phyloP scores from a whole-genome alignment of 1,140 invertebrate genomes.

The Thaumetopoea pityocampa region DNA sequence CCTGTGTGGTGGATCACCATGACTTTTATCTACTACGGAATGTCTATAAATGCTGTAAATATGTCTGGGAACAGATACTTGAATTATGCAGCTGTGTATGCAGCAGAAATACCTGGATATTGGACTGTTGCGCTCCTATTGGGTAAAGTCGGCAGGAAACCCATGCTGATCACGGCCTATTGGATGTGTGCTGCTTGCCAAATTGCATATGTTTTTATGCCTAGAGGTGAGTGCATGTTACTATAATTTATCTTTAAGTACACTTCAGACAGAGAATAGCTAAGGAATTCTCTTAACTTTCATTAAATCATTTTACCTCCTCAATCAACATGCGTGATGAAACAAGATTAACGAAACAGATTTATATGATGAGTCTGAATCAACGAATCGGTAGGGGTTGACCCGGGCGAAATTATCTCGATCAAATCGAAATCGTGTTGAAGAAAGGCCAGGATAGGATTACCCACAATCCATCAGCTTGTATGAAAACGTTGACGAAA shows the following conservation, averaged over 20 bases:
- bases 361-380: too few species aligned
- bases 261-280: too few species aligned
- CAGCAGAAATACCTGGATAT: constrained; percentile 84
- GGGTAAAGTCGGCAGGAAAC: constrained; percentile 79
- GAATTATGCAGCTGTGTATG: constrained; percentile 80
- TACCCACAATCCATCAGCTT: too few species aligned
- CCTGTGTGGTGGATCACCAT: constrained; percentile 83
- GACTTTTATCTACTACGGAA: constrained; percentile 86
- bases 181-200: constrained; percentile 76
- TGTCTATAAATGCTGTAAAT: constrained; percentile 86
- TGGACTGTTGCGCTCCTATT: constrained; percentile 78
- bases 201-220: constrained; percentile 49
- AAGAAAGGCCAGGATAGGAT: too few species aligned
- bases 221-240: constrained; percentile 32
- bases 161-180: constrained; percentile 75
- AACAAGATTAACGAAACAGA: too few species aligned
- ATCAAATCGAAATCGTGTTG: too few species aligned
- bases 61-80: constrained; percentile 82
- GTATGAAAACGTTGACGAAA: too few species aligned
- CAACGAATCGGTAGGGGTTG: too few species aligned
- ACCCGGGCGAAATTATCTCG: too few species aligned
- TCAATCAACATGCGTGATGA: too few species aligned
- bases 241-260: neutral
- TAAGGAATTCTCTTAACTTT: too few species aligned
- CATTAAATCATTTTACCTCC: too few species aligned